These are phyloP conservation scores for Galago senegalensis DNA, from an alignment of 2,797 vertebrate genomes.

Conservation along the genomic window DNA sequence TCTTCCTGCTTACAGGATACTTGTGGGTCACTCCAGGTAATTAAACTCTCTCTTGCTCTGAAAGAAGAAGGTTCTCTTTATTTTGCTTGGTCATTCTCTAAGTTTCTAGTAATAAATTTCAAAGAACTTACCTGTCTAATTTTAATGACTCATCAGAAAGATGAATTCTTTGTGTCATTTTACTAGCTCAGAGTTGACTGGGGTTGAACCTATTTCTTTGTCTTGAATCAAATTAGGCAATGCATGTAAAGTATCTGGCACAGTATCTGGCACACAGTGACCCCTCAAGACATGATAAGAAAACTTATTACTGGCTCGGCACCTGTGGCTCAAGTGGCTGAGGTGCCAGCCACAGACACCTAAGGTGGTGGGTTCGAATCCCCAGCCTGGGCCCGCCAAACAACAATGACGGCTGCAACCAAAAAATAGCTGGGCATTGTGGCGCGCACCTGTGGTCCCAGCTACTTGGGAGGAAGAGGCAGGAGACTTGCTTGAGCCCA, in stretches of 20 bases:
- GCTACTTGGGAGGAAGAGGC: no score
- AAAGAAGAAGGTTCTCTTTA: neutral
- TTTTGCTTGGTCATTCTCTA: constrained; percentile 34
- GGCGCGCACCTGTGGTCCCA: no score
- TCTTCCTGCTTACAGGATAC: neutral
- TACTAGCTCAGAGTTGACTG: neutral
- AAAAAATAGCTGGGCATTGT: no score
- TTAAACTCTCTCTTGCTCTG: neutral
- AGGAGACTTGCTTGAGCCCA: no score
- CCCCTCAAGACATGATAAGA: neutral
- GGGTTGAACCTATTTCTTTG: neutral
- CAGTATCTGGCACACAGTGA: no score
- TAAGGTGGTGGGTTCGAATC: no score
- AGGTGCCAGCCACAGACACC: no score
- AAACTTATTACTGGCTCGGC: neutral
- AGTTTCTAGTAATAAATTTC: neutral
- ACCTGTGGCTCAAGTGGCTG: no score
- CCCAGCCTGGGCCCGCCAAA: no score
- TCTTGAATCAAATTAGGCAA: neutral
- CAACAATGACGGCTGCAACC: no score
- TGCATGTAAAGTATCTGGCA: neutral
- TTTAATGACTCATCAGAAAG: neutral
- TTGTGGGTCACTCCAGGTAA: neutral
- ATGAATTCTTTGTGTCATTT: neutral
- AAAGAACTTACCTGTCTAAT: neutral